Evolutionary conservation across 2,113 vertebrate species (phyloP).

Genomic region (Semicossyphus pulcher): DNA sequence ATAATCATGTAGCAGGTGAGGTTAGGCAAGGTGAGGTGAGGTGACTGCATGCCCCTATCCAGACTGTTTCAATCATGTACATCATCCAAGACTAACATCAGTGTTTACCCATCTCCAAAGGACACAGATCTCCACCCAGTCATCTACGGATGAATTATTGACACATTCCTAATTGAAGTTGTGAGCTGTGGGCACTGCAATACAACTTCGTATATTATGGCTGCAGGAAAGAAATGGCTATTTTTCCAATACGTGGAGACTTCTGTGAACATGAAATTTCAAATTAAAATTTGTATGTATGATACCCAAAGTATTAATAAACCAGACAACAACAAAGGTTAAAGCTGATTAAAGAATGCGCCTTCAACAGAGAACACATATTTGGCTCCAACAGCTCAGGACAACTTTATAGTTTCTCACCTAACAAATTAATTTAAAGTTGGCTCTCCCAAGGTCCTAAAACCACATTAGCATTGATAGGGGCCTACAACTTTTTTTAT

Average conservation of each 20-base stretch:
- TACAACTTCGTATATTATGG: not conserved
- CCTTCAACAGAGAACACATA: too few relatives aligned
- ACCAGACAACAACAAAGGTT: too few relatives aligned
- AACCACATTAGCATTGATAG: too few relatives aligned
- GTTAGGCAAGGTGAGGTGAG: constrained; percentile 6
- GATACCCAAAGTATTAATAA: too few relatives aligned
- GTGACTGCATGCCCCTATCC: not conserved
- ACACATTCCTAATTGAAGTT: constrained; percentile 21
- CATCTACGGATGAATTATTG: constrained; percentile 13
- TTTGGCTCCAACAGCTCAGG: too few relatives aligned
- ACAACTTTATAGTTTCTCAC: too few relatives aligned
- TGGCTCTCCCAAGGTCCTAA: too few relatives aligned
- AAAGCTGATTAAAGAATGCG: too few relatives aligned
- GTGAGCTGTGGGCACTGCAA: not conserved
- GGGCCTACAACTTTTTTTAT: too few relatives aligned
- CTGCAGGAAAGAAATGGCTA: not conserved
- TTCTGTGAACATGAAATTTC: too few relatives aligned
- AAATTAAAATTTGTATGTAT: too few relatives aligned
- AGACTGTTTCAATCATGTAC: constrained; percentile 7
- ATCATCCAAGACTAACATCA: constrained; percentile 7
- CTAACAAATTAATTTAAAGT: too few relatives aligned
- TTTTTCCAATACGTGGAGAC: not conserved
- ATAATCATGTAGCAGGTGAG: not conserved
- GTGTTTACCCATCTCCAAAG: constrained; percentile 9
- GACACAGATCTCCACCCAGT: constrained; percentile 6